Evolutionary conservation across 2,113 vertebrate species (phyloP).

Genomic region (Phyllostomus discolor): DNA sequence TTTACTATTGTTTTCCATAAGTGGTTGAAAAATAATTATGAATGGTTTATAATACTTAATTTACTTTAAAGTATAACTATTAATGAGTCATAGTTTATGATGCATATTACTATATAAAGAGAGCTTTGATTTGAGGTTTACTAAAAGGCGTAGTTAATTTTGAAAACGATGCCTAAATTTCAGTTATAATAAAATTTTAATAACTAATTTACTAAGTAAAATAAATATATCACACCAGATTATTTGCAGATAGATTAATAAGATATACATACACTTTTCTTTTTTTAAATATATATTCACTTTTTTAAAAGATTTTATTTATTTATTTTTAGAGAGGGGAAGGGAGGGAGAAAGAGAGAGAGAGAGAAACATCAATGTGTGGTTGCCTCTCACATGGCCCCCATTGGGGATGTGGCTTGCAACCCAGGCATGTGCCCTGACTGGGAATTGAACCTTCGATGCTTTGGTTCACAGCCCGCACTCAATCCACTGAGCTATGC

Average conservation of each 20-base stretch:
- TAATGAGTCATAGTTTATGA: background rate
- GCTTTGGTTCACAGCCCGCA: no score
- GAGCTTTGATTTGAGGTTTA: background rate
- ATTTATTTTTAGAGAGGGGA: no score
- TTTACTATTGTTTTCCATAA: background rate
- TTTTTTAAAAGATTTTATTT: no score
- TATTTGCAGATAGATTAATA: background rate
- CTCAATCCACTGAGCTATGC: no score
- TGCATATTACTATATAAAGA: background rate
- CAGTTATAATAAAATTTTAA: background rate
- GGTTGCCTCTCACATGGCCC: no score
- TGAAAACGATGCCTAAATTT: background rate
- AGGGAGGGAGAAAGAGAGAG: no score
- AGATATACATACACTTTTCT: background rate
- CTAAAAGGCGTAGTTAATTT: background rate
- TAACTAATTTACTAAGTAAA: background rate
- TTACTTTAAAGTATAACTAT: background rate
- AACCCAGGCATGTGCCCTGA: no score
- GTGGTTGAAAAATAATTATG: background rate
- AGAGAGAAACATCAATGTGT: no score
- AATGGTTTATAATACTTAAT: background rate
- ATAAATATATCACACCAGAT: background rate
- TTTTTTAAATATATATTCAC: no score
- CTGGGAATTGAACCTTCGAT: no score
- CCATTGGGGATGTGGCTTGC: no score